Evolutionary conservation across 2,113 vertebrate species (phyloP), one percentile per base, ranked within the genome.

Genomic region (Myiagra hebetior): DNA sequence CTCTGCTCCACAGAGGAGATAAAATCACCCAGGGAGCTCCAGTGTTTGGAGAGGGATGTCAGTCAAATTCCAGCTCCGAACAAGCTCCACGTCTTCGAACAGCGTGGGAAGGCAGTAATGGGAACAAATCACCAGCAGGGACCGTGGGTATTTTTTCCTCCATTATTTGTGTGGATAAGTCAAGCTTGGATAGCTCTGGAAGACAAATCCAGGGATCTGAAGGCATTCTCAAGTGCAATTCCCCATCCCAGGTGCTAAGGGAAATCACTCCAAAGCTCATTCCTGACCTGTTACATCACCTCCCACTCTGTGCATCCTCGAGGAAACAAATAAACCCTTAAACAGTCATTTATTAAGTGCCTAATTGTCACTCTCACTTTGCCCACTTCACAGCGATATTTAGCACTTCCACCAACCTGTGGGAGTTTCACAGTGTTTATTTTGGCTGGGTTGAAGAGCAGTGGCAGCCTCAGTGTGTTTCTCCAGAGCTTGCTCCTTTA

Each of bases 351-450:
- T 72, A 70, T 89, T 70, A 80, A 91, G 87, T 52, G 46, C n/a
- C 82, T 84, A 80, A 80, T 92, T 95, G 76, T 85, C 81, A 72
- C 67, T 77, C 74, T 82, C 89, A 65, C 85, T 91, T 78, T 78
- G 60, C 93, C 69, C 74, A 85, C 84, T 85, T 89, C 70, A 60
- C 82, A 77, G 80, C 2, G 5, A 20, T 16, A 18, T 59, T 96
- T 94, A 87, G 27, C 93, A 18, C 88, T 76, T 85, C 37, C 44
- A 15, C 33, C 86, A 72, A n/a, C 55, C 76, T 42, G 69, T 59
- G 77, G 90, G 65, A 60, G 16, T 62, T 69, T 89, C 85, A 49
- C 82, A 76, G 84, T 19, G 35, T 70, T 96, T 93, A 50, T 77
- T 84, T 83, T 86, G 60, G 55, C 91, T 89, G 78, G 30, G 18